Conservation (phyloP, 35 echinoderm and acorn worm species). For the Heliocidaris erythrogramma region DNA sequence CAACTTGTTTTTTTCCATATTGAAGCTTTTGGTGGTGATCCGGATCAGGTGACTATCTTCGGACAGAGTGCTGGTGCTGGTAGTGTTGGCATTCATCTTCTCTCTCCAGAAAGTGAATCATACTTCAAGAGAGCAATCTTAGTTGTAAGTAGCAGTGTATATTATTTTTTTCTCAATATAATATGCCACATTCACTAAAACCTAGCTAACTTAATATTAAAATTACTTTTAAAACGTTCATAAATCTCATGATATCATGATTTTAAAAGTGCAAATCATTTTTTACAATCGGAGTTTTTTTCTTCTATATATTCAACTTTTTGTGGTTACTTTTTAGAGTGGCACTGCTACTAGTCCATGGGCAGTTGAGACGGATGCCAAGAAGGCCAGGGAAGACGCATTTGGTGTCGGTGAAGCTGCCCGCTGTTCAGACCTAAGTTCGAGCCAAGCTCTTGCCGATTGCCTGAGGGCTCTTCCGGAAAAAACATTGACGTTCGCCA, state of each 20-base stretch:
- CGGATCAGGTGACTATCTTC: slow-evolving; percentile 64
- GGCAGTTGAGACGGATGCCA: slow-evolving; percentile 55
- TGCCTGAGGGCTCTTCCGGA: slow-evolving; percentile 24
- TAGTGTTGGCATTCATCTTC: slow-evolving; percentile 66
- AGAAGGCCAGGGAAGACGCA: slow-evolving; percentile 50
- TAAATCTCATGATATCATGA: no score
- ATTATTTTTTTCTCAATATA: not conserved
- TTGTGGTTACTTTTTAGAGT: slow-evolving; percentile 43
- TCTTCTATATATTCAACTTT: not conserved
- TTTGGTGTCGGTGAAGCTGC: slow-evolving; percentile 51
- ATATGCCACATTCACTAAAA: no score
- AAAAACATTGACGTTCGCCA: slow-evolving; percentile 11
- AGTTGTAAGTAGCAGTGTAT: slow-evolving; percentile 35
- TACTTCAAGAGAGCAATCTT: slow-evolving; percentile 69
- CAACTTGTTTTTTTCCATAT: not conserved
- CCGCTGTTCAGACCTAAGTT: not conserved
- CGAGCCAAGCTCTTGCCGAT: not conserved
- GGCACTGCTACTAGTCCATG: slow-evolving; percentile 62
- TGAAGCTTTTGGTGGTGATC: slow-evolving; percentile 75
- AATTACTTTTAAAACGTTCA: no score
- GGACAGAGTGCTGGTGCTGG: slow-evolving; percentile 74
- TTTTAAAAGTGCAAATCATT: no score
- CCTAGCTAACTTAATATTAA: no score
- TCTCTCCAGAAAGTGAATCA: slow-evolving; percentile 55
- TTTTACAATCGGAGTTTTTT: no score